Evolutionary conservation across 35 echinoderm and acorn worm genomes (phyloP), one percentile per base, ranked within the genome.

Genomic region (Heliocidaris tuberculata): DNA sequence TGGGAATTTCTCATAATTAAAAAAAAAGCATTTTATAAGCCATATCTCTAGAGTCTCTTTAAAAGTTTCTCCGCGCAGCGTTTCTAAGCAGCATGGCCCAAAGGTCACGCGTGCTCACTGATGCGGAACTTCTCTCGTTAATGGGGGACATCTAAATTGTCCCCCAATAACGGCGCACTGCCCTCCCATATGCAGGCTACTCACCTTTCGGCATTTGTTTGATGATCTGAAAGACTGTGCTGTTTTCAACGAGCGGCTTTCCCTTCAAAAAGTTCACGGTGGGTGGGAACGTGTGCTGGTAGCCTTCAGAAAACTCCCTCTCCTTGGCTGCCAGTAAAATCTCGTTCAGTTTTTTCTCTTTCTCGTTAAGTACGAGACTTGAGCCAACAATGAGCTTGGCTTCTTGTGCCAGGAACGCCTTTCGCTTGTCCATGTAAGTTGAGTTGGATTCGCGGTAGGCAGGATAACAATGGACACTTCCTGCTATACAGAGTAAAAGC

Each of bases 141-240:
- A 52, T 13, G 50, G 50, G 12, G 50, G 50, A 50, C 50, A 52
- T 52, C 12, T 13, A 0, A 42, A 52, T 52, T 52, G 7, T 52
- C 50, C 50, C 12, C 50, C 50, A 52, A 52, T 10, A 52, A 52
- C 8, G 50, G 50, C 12, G 12, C 12, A 8, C 35, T 42, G 35
- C 0, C 35, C 3, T 42, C 35, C 35, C 35, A 42, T n/a, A n/a
- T n/a, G 50, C 12, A 52, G 12, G 8, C 50, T 6, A 70, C 86
- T 88, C 9, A 88, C 86, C 86, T 88, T 88, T 88, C 47, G 86
- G 86, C 86, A 88, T 88, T 88, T 29, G 86, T 48, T 35, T 88
- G 10, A 88, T 88, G 47, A 88, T 88, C 13, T 88, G 31, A 35
- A 88, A 88, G 31, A 88, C 86, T 35, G 10, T 88, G 47, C 86